Base-by-base conservation (phyloP, 2,797 vertebrate genomes). In the Onychomys torridus region DNA sequence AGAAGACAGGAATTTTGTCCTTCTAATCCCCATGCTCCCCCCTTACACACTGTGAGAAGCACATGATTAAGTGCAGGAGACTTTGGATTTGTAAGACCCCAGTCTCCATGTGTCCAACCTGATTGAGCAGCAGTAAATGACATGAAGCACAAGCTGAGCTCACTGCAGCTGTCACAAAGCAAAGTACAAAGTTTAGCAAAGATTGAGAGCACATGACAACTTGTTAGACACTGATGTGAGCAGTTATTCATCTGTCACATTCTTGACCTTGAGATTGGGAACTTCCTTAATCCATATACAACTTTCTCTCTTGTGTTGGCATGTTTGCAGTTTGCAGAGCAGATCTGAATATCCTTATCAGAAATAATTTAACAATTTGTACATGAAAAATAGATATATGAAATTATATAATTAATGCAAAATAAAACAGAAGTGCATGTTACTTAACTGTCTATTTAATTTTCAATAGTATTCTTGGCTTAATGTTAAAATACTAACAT, bases 41-140 rank as follows among this genome's bases (percentile, higher is more conserved):
- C 2, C 49, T 55, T 79, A 3, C 8, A 79, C 0, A 23, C 5
- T n/a, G 0, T 55, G 49, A n/a, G 1, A 55, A n/a, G 2, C 34
- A 11, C 23, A 43, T 27, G 23, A 37, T 40, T 73, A 73, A 5
- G 19, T 10, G 10, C 21, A 13, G 29, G 32, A 55, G 17, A 5
- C 32, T 23, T 55, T 81, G 10, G 34, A 55, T n/a, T n/a, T 57
- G 34, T 81, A 23, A 81, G 34, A 17, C 21, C 0, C 21, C 21
- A 25, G 19, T 79, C 34, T 79, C 52, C 5, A n/a, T 1, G 32
- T n/a, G 19, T 14, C 10, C 32, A 79, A 6, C 13, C 77, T 79
- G 5, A 55, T 23, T 3, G 2, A 79, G 19, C 10, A n/a, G 19
- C 19, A 34, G 76, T 34, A 46, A 46, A 34, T 46, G 29, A 34